Evolutionary conservation across 2,888 invertebrate genomes (phyloP), one percentile per base, ranked within the genome.

Genomic region (Nasonia oneida): DNA sequence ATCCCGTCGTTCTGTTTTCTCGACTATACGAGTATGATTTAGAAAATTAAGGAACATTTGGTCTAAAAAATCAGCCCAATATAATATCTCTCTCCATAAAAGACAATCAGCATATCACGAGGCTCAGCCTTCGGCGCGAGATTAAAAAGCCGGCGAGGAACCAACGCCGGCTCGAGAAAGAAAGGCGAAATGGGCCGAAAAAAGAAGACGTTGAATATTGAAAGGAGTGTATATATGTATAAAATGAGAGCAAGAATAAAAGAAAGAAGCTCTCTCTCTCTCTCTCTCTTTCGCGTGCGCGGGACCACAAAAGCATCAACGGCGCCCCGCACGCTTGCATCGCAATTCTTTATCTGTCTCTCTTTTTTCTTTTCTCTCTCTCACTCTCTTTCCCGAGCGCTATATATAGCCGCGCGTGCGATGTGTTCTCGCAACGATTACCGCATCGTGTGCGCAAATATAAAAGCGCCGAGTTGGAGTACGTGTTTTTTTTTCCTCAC

Each of bases 271-370:
- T 67, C 29, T 29, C 29, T 29, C 29, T 29, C 29, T n/a, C n/a
- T n/a, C n/a, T 29, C 29, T 29, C 1, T 29, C 29, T 1, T 1
- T 1, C 29, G 29, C 67, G 33, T n/a, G 18, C 57, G 57, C 67
- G 33, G 67, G 71, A 71, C 39, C 42, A 39, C 42, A 73, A 73
- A 73, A 73, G 42, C 42, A 73, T 39, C 73, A n/a, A n/a, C 73
- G 42, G n/a, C 42, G 42, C n/a, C 42, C 37, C 73, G 23, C 23
- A 73, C 39, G 29, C 67, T 14, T 67, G 10, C n/a, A 61, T 10
- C 29, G 67, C n/a, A 33, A 33, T 67, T 67, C 67, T 29, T 67
- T 67, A 67, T 67, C 67, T 67, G 61, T 6, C 23, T 61, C 61
- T 61, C 10, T 23, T 61, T n/a, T 33, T 10, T 12, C 53, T 53